These are phyloP conservation scores for Heteromurus nitidus DNA, from an alignment of 2,888 invertebrate species.

Conservation along the genomic window DNA sequence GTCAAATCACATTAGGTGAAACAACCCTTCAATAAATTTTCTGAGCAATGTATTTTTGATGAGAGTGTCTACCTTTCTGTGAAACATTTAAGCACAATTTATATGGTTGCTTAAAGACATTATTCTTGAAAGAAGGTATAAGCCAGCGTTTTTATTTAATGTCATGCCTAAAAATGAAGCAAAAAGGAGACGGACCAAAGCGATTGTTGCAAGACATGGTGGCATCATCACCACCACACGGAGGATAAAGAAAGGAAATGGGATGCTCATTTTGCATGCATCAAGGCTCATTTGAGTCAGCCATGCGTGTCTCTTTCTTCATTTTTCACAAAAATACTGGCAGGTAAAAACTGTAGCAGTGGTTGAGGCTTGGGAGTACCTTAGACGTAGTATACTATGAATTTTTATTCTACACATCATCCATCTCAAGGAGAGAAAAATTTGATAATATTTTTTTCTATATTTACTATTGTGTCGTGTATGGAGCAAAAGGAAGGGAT, in stretches of 20 bases:
- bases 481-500: not conserved
- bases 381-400: not conserved
- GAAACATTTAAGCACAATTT: not conserved
- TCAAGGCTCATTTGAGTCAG: conserved; percentile 46
- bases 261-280: conserved; percentile 62
- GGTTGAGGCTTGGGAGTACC: not conserved
- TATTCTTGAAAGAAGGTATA: not conserved
- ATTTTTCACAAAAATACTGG: conserved; percentile 9
- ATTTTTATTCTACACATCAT: conserved; percentile 1
- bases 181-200: not conserved
- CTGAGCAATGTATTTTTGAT: too few species aligned
- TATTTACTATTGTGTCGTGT: not conserved
- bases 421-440: conserved; percentile 1
- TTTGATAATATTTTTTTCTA: not conserved
- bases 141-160: not conserved
- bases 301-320: conserved; percentile 45
- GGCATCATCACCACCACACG: conserved; percentile 1
- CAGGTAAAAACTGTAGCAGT: not conserved
- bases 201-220: conserved; percentile 2
- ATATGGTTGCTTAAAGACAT: not conserved
- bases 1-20: too few species aligned
- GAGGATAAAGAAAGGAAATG: conserved; percentile 37
- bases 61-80: too few species aligned
- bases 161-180: not conserved
- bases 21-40: too few species aligned